Percentiles rank a stretch among this genome's conserved stretches.
Conservation (phyloP, 1,140 invertebrate species). For the Heliconius melpomene region DNA sequence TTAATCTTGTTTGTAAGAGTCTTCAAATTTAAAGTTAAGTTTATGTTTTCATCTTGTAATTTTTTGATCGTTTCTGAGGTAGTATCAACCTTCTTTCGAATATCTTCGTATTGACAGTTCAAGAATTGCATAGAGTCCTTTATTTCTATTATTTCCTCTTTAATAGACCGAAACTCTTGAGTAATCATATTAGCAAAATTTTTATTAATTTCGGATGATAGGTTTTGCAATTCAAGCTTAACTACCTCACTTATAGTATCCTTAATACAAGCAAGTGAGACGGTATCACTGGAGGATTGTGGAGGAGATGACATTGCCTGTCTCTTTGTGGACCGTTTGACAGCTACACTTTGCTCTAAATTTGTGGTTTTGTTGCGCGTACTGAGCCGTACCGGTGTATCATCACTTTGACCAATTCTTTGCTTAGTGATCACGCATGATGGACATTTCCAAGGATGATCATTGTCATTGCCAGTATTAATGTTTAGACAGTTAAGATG, state of each 20-base stretch:
- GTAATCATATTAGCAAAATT: constrained; percentile 1
- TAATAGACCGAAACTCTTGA: background rate
- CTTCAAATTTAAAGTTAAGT: background rate
- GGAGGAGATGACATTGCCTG: background rate
- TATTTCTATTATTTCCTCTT: background rate
- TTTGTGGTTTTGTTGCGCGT: background rate
- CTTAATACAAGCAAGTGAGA: background rate
- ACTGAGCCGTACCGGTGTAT: background rate
- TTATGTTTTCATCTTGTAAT: background rate
- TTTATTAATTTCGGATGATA: constrained; percentile 3
- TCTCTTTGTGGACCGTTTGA: background rate
- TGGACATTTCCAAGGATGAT: background rate
- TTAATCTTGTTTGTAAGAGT: background rate
- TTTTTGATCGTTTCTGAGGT: background rate
- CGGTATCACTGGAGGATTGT: background rate
- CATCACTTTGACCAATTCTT: background rate
- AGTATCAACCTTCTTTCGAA: background rate
- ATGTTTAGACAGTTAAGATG: constrained; percentile 4
- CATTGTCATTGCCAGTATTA: background rate
- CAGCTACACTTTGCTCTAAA: background rate
- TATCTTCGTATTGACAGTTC: constrained; percentile 2
- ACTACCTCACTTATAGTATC: constrained; percentile 3
- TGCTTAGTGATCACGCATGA: background rate
- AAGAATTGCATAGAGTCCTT: constrained; percentile 8
- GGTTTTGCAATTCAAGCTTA: background rate